Evolutionary conservation across 2,113 vertebrate genomes (phyloP).

Genomic region (Alces alces): DNA sequence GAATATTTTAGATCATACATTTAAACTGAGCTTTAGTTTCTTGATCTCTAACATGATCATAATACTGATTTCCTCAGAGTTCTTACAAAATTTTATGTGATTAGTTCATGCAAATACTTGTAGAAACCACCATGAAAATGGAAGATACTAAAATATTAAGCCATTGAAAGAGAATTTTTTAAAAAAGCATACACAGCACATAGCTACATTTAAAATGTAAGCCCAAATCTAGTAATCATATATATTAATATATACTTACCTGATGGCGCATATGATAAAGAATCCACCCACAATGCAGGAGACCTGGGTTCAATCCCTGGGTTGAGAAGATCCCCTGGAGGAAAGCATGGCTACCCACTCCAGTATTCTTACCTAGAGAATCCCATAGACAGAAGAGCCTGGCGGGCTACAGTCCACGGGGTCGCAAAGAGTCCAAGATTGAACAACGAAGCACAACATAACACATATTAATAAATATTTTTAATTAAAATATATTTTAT

Average conservation of each 20-base stretch:
- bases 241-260: not conserved
- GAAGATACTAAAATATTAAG: not conserved
- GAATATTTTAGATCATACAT: too few species aligned
- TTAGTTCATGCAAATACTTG: not conserved
- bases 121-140: not conserved
- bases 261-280: not conserved
- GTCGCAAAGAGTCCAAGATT: not conserved
- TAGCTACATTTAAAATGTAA: not conserved
- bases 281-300: fast-evolving
- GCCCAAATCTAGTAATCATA: not conserved
- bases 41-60: not conserved
- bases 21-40: not conserved
- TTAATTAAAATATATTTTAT: not conserved
- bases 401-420: not conserved
- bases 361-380: not conserved
- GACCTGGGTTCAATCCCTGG: not conserved
- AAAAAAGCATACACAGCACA: not conserved
- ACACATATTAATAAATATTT: not conserved
- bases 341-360: not conserved
- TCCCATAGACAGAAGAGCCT: not conserved
- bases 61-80: not conserved
- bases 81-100: not conserved
- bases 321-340: not conserved
- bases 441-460: not conserved
- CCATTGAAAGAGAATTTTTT: not conserved